Evolutionary conservation across 2,113 vertebrate genomes (phyloP), one percentile per base, ranked within the genome.

Genomic region (Trachemys scripta): DNA sequence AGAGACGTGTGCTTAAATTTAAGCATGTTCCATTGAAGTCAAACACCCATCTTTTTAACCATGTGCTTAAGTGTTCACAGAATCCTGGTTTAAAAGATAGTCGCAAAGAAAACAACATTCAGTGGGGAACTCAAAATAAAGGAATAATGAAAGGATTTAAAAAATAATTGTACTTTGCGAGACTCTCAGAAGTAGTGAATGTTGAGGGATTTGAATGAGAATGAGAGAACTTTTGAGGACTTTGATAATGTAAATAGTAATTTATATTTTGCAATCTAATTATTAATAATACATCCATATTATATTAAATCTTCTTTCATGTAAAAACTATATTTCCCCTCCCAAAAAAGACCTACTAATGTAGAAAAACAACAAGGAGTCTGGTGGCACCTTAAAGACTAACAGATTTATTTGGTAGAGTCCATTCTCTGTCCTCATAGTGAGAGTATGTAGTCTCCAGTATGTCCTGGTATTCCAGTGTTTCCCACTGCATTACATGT

Each of bases 221-320:
- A 65, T 57, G 90, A 85, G 95, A 91, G 89, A 95, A 50, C 16
- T 56, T 93, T 96, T 76, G 72, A 76, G 20, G 72, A 42, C 38
- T 76, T 76, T 96, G 87, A 94, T 95, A 96, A 82, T 82, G 14
- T 89, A 84, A 59, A 90, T 96, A 80, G 89, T 90, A 95, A 96
- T 84, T 96, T 85, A 95, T 92, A 86, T 85, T 97, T 96, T 95
- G 35, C 29, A 87, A 82, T 93, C 88, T 95, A 31, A 76, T 94
- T 94, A 92, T 86, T 90, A 85, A 90, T 93, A 96, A 86, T 89
- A 85, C 90, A 90, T 91, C 72, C 78, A 25, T 92, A 92, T 92
- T 96, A 92, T 87, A 88, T 94, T 87, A 4, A 6, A 2, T 91
- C 85, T 96, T 87, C 47, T 95, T 95, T 95, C 81, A 94, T 90